Evolutionary conservation across 2,113 vertebrate genomes (phyloP), one percentile per base, ranked within the genome.

Genomic region (Spilogale gracilis): DNA sequence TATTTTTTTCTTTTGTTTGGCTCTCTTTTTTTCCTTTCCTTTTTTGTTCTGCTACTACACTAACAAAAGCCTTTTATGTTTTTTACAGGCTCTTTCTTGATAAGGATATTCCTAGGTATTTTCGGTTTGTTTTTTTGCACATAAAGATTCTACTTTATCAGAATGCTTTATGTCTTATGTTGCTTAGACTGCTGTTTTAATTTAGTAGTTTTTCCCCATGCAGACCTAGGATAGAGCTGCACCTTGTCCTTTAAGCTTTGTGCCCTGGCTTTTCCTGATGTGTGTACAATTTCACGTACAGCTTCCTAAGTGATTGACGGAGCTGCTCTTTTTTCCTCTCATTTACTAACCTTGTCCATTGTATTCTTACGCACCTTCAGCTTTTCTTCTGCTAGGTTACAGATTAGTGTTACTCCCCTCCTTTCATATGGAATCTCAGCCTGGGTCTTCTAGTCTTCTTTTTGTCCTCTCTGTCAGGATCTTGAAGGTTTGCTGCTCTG

Each of bases 101-200:
- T 99, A 99, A 99, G 98, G 99, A 99, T 99, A 99, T 99, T 98
- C 99, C 99, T 99, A 99, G 99, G 99, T 99, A 99, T 98, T 99
- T 99, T 98, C n/a, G 96, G 97, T 99, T 98, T 98, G 98, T 98
- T 98, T 86, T 90, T 98, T 98, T 98, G 97, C 96, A 79, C 99
- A 99, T 99, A 99, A 99, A 99, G 98, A 60, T 98, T 98, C 98
- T 99, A 98, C 80, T 92, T 71, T 74, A 84, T 86, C 2, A 98
- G 99, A 98, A 98, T 97, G 89, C 98, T 99, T 99, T 99, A 98
- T 99, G 98, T 3, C 93, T 95, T 97, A 52, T 67, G 4, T 94
- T 95, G 96, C 96, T 98, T 89, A 78, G 74, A 74, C 84, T 87
- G 94, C 82, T 96, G 0, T 96, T 94, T 84, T 97, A 95, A 92